Percentiles rank a stretch among this genome's conserved stretches.
phyloP scores from a whole-genome alignment of 2,888 invertebrate species.

The Oscheius sp. region DNA sequence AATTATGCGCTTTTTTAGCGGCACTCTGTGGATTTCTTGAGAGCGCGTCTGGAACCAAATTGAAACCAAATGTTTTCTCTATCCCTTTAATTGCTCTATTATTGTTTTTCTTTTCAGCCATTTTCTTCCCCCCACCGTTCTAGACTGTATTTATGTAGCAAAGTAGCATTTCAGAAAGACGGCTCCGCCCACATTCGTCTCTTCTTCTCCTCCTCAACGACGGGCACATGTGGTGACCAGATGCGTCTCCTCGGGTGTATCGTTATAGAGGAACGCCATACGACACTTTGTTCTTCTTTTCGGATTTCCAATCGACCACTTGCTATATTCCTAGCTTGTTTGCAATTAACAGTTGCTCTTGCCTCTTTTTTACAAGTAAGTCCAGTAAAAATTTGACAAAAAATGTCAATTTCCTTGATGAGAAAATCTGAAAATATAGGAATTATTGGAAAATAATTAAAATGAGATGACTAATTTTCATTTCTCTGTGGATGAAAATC shows the following conservation, averaged over 20 bases:
- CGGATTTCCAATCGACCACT: slow-evolving; percentile 55
- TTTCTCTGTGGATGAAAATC: no score
- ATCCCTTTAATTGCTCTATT: background rate
- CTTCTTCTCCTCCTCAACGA: background rate
- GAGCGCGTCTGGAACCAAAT: no score
- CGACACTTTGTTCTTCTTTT: slow-evolving; percentile 57
- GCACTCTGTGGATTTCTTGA: no score
- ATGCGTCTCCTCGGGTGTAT: slow-evolving; percentile 62
- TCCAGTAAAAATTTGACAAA: background rate
- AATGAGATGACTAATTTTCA: no score
- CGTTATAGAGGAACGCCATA: slow-evolving; percentile 54
- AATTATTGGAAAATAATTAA: background rate
- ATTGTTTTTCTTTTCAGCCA: background rate
- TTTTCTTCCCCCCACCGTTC: background rate
- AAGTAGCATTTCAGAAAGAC: background rate
- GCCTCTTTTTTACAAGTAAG: slow-evolving; percentile 63
- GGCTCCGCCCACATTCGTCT: background rate
- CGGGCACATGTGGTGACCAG: slow-evolving; percentile 1
- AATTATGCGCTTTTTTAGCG: no score
- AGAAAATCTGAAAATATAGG: background rate
- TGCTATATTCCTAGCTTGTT: slow-evolving; percentile 47
- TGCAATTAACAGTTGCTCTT: slow-evolving; percentile 58
- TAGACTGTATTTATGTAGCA: background rate
- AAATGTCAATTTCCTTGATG: background rate
- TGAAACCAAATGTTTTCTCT: no score